Base-by-base conservation (phyloP, 2,797 vertebrate genomes). In the Eospalax fontanierii region DNA sequence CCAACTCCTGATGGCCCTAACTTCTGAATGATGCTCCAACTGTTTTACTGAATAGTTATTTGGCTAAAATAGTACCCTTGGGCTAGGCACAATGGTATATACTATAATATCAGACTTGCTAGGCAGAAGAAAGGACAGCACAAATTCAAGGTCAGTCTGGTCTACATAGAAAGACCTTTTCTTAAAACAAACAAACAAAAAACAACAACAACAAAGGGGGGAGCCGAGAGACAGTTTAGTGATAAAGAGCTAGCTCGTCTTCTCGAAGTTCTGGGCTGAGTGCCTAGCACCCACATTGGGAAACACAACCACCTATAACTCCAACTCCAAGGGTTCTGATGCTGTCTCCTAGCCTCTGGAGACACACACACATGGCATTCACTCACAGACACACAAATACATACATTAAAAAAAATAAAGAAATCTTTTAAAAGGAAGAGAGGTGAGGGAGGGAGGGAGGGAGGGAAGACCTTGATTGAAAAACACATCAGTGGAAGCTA, bases 1-100 rank as follows among this genome's bases (percentile, higher is more conserved):
- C 6, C 46, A 50, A n/a, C n/a, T n/a, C n/a, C n/a, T n/a, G n/a
- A n/a, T n/a, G n/a, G n/a, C 12, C 50, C 50, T 9, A 66, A 73
- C 86, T 93, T 91, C 91, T 63, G 81, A 70, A 24, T 85, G 68
- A 78, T 85, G 82, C 40, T 71, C 78, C 90, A 81, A 75, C 70
- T 68, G n/a, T 24, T 87, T 46, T 73, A 74, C n/a, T 68, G 38
- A 74, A 81, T 4, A 84, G 80, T 19, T 90, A 15, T 61, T 95
- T 94, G 81, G 81, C 61, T 84, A 84, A 95, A 91, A 92, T 81
- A 95, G 75, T 68, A 90, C 50, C 70, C 59, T 66, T 63, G 16
- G 30, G 30, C 59, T n/a, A 28, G 22, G 28, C 12, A 12, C 6
- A 57, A 71, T 75, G 40, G 19, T 40, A 46, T 30, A n/a, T 14